Evolutionary conservation across 2,113 vertebrate genomes (phyloP), one percentile per base, ranked within the genome.

Genomic region (Ammodytes marinus): DNA sequence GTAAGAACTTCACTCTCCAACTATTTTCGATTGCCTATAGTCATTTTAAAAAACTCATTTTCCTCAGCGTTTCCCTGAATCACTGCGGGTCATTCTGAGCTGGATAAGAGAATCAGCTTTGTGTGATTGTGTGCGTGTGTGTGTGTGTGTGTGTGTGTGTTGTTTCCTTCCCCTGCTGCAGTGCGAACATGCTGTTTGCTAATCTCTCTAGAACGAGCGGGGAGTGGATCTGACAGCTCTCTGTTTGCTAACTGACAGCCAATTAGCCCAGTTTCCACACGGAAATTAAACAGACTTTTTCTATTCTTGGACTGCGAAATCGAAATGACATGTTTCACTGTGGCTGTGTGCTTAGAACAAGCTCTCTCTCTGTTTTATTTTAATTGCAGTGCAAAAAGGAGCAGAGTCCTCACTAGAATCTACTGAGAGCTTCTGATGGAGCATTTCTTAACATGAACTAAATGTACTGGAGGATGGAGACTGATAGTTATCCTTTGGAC

Each of bases 191-290:
- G 58, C 74, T 74, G 83, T 49, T 80, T 82, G 74, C 60, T 85
- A 86, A 89, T 89, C 74, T 83, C 52, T 71, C 63, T 53, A 79
- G 67, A 82, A 79, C 57, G 77, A 86, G 69, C 64, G 19, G 59
- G 43, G 77, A 88, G 79, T 83, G 81, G 77, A 86, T 89, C 57
- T 74, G 90, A 89, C 90, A 90, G 86, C 72, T 77, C 69, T 75
- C 47, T 68, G 75, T 86, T 90, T 73, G 5, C 80, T 83, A 66
- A 82, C 84, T 80, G 90, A 88, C 86, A 87, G 80, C 75, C 85
- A 86, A 90, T 91, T 90, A 90, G 80, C 85, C 84, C 80, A 67
- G 75, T 87, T 90, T 91, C 80, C 83, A 77, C 69, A 67, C 8
- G 42, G 66, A 85, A 87, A 86, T 85, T 86, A 88, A 83, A 80